phyloP scores from a whole-genome alignment of 2,888 invertebrate species.

The Drosophila fulvimacula region DNA sequence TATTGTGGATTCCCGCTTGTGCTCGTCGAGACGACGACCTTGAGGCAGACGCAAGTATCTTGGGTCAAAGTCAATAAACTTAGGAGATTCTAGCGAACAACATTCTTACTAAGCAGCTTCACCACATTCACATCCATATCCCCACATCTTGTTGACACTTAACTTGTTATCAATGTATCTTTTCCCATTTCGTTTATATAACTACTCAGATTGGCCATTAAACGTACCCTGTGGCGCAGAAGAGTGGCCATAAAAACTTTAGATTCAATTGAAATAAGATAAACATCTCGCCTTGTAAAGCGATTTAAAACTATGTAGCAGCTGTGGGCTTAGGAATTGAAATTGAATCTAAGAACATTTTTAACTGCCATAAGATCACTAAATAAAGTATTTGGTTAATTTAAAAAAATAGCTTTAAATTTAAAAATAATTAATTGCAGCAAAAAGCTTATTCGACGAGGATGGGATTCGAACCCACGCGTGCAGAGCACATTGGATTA shows the following conservation, averaged over 20 bases:
- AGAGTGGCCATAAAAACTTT: conserved; percentile 53
- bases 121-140: conserved; percentile 37
- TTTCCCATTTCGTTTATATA: conserved; percentile 71
- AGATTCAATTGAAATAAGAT: conserved; percentile 71
- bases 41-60: conserved; percentile 36
- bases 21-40: conserved; percentile 33
- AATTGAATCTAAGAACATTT: not conserved
- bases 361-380: not conserved
- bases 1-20: conserved; percentile 23
- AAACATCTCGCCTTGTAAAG: conserved; percentile 54
- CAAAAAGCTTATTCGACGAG: conserved; percentile 86
- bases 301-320: conserved; percentile 12
- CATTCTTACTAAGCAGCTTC: conserved; percentile 29
- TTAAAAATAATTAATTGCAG: conserved; percentile 8
- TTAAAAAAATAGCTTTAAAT: not conserved
- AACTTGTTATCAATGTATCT: conserved; percentile 75
- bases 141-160: conserved; percentile 53
- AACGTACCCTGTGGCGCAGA: conserved; percentile 34
- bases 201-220: conserved; percentile 45
- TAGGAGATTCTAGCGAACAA: conserved; percentile 59
- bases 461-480: conserved; percentile 95
- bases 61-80: conserved; percentile 68
- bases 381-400: not conserved
- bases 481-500: conserved; percentile 95
- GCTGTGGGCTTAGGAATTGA: not conserved